phyloP scores from a whole-genome alignment of 2,797 vertebrate genomes.

The Platalea minor region DNA sequence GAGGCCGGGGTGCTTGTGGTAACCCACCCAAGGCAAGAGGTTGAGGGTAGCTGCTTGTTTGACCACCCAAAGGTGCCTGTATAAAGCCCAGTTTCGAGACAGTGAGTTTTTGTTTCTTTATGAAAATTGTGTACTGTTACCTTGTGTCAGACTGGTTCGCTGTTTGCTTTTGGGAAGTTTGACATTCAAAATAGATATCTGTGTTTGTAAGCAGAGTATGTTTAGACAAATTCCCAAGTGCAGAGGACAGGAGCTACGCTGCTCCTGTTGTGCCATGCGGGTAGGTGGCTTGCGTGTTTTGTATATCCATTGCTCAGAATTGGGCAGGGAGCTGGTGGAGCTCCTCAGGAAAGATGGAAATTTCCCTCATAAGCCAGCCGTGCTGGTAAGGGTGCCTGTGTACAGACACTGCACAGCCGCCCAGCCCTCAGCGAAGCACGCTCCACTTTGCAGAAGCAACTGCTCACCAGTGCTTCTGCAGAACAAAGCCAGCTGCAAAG shows the following conservation, averaged over 20 bases:
- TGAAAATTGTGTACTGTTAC: not conserved
- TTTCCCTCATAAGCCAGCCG: fast-evolving
- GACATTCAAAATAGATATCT: fast-evolving
- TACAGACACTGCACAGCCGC: fast-evolving
- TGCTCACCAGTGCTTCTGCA: not conserved
- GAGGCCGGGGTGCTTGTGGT: not conserved
- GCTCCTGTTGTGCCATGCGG: not conserved
- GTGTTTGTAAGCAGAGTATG: not conserved
- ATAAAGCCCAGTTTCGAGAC: not conserved
- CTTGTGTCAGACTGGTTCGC: not conserved
- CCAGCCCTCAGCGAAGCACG: fast-evolving
- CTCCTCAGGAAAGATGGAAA: not conserved
- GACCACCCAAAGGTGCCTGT: not conserved
- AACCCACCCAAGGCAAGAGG: not conserved
- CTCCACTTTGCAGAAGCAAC: not conserved
- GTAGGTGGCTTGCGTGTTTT: not conserved
- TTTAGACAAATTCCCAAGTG: not conserved
- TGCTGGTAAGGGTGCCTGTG: fast-evolving
- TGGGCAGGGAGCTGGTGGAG: not conserved
- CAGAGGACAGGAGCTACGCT: not conserved
- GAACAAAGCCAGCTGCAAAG: not conserved
- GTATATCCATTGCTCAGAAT: not conserved
- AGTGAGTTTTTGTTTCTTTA: not conserved
- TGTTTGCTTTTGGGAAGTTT: not conserved
- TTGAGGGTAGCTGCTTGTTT: not conserved